Conservation (phyloP, 2,113 vertebrate genomes). For the Pygoscelis antarcticus region DNA sequence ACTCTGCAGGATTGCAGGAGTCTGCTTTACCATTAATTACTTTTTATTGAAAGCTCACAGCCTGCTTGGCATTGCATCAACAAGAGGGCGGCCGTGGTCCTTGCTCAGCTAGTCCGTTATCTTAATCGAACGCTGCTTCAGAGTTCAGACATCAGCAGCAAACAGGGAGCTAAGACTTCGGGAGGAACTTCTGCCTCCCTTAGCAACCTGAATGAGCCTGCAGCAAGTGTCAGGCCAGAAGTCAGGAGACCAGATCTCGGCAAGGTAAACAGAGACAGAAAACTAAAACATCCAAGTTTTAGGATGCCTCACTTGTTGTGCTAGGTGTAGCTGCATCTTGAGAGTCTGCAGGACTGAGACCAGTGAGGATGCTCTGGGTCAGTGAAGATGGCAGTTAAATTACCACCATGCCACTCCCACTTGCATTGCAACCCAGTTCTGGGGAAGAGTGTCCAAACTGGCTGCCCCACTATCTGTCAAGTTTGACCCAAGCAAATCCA, state of each 20-base stretch:
- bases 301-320: background rate
- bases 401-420: fast-evolving
- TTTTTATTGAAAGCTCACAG: constrained; percentile 15
- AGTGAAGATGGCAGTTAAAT: background rate
- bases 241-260: background rate
- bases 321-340: background rate
- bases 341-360: no score
- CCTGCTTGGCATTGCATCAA: background rate
- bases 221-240: background rate
- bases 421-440: background rate
- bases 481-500: background rate
- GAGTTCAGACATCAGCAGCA: background rate
- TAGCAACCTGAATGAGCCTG: background rate
- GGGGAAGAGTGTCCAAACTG: background rate
- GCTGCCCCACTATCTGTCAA: background rate
- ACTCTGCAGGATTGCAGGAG: constrained; percentile 7
- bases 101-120: background rate
- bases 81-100: background rate
- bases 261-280: background rate
- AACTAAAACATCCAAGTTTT: fast-evolving
- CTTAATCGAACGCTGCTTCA: background rate
- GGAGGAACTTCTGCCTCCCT: background rate
- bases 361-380: background rate
- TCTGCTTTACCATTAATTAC: constrained; percentile 29
- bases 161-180: background rate